Percentiles rank a stretch among this genome's conserved stretches.
Evolutionary conservation across 2,797 vertebrate genomes (phyloP).

Genomic region (Eleutherodactylus coqui): DNA sequence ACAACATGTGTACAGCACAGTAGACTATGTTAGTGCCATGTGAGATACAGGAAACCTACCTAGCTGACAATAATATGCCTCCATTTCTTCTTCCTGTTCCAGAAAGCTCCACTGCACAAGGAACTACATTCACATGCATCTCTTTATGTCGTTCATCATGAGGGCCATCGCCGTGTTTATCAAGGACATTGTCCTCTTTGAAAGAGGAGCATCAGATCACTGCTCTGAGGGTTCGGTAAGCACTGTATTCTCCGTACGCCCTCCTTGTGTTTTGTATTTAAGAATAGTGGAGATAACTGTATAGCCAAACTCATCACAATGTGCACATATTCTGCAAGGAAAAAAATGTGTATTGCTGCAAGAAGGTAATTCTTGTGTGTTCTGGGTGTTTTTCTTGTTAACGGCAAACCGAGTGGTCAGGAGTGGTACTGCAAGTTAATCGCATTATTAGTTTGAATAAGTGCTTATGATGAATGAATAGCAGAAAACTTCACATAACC

Average conservation of each 20-base stretch:
- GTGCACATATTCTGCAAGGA: too few species aligned
- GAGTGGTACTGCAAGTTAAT: neutral
- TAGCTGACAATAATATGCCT: neutral
- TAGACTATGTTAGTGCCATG: neutral
- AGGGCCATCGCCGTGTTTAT: conserved; percentile 91
- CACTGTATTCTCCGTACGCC: too few species aligned
- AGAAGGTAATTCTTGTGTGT: neutral
- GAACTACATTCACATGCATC: conserved; percentile 96
- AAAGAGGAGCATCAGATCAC: conserved; percentile 81
- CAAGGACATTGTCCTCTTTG: conserved; percentile 90
- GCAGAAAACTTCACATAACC: neutral
- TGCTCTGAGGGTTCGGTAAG: conserved; percentile 87
- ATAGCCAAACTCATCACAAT: neutral
- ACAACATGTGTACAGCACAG: neutral
- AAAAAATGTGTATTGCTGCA: neutral
- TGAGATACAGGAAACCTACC: neutral
- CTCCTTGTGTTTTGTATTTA: too few species aligned
- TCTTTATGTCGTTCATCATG: conserved; percentile 95
- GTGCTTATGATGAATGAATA: neutral
- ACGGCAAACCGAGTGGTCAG: neutral
- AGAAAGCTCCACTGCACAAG: conserved; percentile 96
- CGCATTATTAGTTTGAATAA: neutral
- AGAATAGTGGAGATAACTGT: too few species aligned
- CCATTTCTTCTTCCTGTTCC: conserved; percentile 42
- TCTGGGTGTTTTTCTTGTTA: neutral